Evolutionary conservation across 2,113 vertebrate species (phyloP).

Genomic region (Halcyon senegalensis): DNA sequence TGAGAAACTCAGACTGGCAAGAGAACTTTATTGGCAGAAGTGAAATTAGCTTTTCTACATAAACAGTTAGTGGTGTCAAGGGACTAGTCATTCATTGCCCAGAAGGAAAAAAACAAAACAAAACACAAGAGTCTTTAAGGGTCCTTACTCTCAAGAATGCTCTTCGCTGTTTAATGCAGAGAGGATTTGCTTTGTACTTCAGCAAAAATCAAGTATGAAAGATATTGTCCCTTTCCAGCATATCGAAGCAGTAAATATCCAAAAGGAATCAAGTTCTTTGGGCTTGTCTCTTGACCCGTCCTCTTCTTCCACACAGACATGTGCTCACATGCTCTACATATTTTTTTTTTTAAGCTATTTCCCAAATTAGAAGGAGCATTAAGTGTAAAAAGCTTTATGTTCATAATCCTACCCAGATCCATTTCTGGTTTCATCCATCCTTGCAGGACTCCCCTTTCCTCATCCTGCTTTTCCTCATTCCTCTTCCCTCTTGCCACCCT

Average conservation of each 20-base stretch:
- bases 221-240: slow-evolving; percentile 1
- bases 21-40: slow-evolving; percentile 75
- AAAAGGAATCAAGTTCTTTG: slow-evolving; percentile 15
- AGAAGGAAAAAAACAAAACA: slow-evolving; percentile 66
- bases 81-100: slow-evolving; percentile 66
- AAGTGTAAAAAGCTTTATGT: background rate
- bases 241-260: slow-evolving; percentile 44
- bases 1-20: slow-evolving; percentile 73
- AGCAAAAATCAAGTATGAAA: slow-evolving; percentile 45
- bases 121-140: slow-evolving; percentile 60
- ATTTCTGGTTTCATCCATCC: background rate
- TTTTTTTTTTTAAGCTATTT: background rate
- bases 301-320: background rate
- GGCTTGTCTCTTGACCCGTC: slow-evolving; percentile 17
- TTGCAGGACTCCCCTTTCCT: background rate
- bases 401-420: background rate
- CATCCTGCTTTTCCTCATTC: background rate
- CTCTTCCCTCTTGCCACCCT: background rate
- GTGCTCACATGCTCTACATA: background rate
- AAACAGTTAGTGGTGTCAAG: slow-evolving; percentile 71
- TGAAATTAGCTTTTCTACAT: slow-evolving; percentile 78
- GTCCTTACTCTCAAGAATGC: slow-evolving; percentile 68
- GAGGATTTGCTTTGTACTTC: slow-evolving; percentile 62
- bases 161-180: slow-evolving; percentile 59
- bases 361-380: background rate